A percentile compares a stretch with the other conserved stretches of the same genome.
Conservation (phyloP, 2,888 invertebrate genomes). For the Dorcus hopei region DNA sequence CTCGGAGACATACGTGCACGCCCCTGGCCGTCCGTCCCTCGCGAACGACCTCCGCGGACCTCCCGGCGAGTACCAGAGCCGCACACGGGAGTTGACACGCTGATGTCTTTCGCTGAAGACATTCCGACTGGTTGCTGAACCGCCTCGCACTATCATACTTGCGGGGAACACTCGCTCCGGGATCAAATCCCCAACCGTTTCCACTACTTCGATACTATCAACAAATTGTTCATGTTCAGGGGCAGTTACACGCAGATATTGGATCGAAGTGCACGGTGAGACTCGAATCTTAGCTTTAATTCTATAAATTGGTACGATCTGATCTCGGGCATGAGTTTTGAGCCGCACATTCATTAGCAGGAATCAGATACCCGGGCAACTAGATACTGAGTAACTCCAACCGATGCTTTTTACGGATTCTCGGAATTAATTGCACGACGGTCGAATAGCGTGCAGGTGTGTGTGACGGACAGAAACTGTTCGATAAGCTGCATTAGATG, state of each 20-base stretch:
- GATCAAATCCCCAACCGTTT: background rate
- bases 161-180: background rate
- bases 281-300: conserved; percentile 18
- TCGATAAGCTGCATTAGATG: conserved; percentile 23
- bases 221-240: conserved; percentile 41
- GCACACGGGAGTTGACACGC: background rate
- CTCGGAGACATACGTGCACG: conserved; percentile 48
- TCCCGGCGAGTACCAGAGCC: background rate
- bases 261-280: conserved; percentile 6
- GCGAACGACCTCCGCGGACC: conserved; percentile 17
- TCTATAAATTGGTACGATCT: conserved; percentile 28
- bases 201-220: conserved; percentile 34
- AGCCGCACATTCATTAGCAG: conserved; percentile 22
- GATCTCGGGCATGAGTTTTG: conserved; percentile 20
- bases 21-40: conserved; percentile 36
- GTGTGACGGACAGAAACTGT: conserved; percentile 20
- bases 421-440: conserved; percentile 28
- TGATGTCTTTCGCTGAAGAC: background rate
- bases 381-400: conserved; percentile 4
- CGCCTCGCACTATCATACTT: no score
- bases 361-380: conserved; percentile 15
- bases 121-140: background rate
- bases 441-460: conserved; percentile 17
- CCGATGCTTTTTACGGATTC: conserved; percentile 18
- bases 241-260: conserved; percentile 28